Evolutionary conservation across 2,888 invertebrate species (phyloP).

Genomic region (Drosophila fulvimacula): DNA sequence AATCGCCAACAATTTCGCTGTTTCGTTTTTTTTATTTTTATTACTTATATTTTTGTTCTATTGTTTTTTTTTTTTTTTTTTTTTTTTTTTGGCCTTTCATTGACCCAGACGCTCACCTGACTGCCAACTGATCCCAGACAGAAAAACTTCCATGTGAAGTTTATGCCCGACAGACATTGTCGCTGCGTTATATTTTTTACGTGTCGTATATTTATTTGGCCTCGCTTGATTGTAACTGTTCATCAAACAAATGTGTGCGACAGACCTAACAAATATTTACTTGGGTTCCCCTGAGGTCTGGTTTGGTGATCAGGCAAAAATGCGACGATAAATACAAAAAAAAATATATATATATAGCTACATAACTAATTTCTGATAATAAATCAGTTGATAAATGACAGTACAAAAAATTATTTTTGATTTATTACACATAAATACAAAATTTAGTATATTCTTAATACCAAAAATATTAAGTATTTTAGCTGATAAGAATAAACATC

Average conservation of each 20-base stretch:
- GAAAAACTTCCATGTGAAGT: background rate
- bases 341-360: background rate
- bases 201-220: slow-evolving; percentile 29
- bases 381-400: background rate
- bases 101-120: slow-evolving; percentile 47
- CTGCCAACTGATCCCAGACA: slow-evolving; percentile 39
- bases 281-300: background rate
- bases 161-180: slow-evolving; percentile 19
- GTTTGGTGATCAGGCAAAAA: slow-evolving; percentile 32
- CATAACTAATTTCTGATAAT: background rate
- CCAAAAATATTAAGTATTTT: background rate
- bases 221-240: slow-evolving; percentile 58
- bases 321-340: background rate
- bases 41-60: too few species aligned
- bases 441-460: background rate
- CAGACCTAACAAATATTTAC: slow-evolving; percentile 45
- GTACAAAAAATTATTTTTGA: background rate
- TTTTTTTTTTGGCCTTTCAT: slow-evolving; percentile 24
- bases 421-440: background rate
- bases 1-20: slow-evolving; percentile 36
- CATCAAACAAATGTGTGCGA: slow-evolving; percentile 33
- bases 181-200: slow-evolving; percentile 35
- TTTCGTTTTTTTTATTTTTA: slow-evolving; percentile 1
- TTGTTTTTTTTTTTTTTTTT: slow-evolving; percentile 7
- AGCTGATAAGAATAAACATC: background rate